A percentile compares a stretch with the other conserved stretches of the same genome.
These are phyloP conservation scores for Lucifuga dentata DNA, from an alignment of 2,113 vertebrate species.

Conservation along the genomic window DNA sequence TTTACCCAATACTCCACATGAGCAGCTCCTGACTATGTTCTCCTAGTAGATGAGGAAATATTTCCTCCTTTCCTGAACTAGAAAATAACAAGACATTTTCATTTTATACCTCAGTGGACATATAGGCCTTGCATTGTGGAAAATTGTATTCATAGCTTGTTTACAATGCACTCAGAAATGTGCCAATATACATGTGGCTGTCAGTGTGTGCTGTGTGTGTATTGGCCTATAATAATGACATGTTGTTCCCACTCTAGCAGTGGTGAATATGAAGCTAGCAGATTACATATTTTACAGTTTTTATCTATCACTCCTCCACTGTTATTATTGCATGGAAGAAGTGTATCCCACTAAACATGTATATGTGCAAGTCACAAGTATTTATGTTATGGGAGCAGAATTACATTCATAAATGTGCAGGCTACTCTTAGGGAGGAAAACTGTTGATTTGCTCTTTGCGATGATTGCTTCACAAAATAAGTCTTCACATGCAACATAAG, in stretches of 20 bases:
- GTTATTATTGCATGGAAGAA: constrained; percentile 34
- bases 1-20: constrained; percentile 10
- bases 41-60: constrained; percentile 31
- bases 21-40: constrained; percentile 25
- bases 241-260: constrained; percentile 53
- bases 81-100: constrained; percentile 69
- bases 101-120: constrained; percentile 72
- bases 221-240: constrained; percentile 64
- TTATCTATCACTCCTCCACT: constrained; percentile 45
- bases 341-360: constrained; percentile 29
- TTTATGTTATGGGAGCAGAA: constrained; percentile 61
- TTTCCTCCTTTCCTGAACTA: constrained; percentile 48
- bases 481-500: constrained; percentile 66
- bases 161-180: constrained; percentile 60
- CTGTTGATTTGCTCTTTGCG: constrained; percentile 70
- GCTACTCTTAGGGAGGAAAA: constrained; percentile 49
- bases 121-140: constrained; percentile 54
- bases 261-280: constrained; percentile 40
- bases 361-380: constrained; percentile 40
- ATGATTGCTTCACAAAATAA: constrained; percentile 70
- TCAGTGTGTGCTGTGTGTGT: constrained; percentile 34
- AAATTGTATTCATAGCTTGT: constrained; percentile 72
- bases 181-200: constrained; percentile 43
- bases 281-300: constrained; percentile 59
- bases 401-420: constrained; percentile 62